phyloP scores from a whole-genome alignment of 2,113 vertebrate species.

The Entelurus aequoreus region DNA sequence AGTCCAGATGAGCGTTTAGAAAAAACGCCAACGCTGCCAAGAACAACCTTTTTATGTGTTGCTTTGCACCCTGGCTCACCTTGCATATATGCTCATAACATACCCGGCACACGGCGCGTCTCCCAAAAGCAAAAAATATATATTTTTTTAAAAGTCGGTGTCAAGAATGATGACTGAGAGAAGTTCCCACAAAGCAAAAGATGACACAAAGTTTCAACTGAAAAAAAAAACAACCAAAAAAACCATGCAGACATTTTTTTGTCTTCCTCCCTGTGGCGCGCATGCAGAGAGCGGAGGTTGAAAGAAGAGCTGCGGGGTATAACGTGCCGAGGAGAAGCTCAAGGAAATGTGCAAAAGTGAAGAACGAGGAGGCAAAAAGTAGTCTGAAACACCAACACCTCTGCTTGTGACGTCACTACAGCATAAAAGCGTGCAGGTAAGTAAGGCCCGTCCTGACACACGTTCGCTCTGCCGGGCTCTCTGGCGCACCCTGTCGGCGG shows the following conservation, averaged over 20 bases:
- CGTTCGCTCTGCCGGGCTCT: constrained; percentile 34
- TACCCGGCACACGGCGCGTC: constrained; percentile 47
- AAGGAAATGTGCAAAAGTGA: constrained; percentile 1
- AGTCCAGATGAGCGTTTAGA: constrained; percentile 43
- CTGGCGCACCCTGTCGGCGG: constrained; percentile 60
- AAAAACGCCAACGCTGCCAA: constrained; percentile 42
- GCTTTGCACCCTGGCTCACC: constrained; percentile 62
- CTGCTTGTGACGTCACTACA: constrained; percentile 2
- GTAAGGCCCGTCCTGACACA: not conserved
- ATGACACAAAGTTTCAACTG: constrained; percentile 61
- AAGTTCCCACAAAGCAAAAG: constrained; percentile 60
- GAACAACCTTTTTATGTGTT: constrained; percentile 57
- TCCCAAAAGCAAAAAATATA: constrained; percentile 62
- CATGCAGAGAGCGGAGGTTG: constrained; percentile 38
- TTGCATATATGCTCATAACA: constrained; percentile 38
- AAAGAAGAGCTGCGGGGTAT: constrained; percentile 63
- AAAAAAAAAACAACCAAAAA: constrained; percentile 4
- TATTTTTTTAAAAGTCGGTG: constrained; percentile 60
- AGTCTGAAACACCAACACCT: not conserved
- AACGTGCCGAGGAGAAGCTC: constrained; percentile 16
- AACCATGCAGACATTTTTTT: constrained; percentile 44
- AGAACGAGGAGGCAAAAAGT: constrained; percentile 10
- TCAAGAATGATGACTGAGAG: constrained; percentile 45
- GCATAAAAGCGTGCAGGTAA: not conserved
- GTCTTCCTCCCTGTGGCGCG: constrained; percentile 42